Percentiles rank a stretch among this genome's conserved stretches.
phyloP scores from a whole-genome alignment of 2,888 invertebrate genomes.

The Sinohyriopsis cumingii region DNA sequence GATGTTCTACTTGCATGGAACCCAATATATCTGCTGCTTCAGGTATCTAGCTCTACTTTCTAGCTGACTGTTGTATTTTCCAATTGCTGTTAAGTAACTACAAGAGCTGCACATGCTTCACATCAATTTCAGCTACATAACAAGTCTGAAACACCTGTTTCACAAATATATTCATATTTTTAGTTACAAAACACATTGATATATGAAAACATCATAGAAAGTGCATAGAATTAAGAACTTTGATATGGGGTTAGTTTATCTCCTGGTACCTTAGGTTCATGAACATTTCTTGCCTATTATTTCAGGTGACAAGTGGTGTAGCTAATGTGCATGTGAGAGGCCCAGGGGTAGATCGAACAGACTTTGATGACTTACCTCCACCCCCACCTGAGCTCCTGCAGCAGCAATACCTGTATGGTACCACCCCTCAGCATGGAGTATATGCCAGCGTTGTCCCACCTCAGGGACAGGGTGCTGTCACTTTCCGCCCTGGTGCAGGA shows the following conservation, averaged over 20 bases:
- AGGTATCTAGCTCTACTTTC: too few relatives aligned
- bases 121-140: too few relatives aligned
- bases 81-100: too few relatives aligned
- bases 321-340: conserved; percentile 42
- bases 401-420: conserved; percentile 64
- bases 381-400: conserved; percentile 63
- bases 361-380: conserved; percentile 49
- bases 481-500: conserved; percentile 59
- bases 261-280: not conserved
- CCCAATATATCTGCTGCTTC: too few relatives aligned
- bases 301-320: conserved; percentile 51
- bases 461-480: conserved; percentile 36
- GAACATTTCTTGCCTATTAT: conserved; percentile 9
- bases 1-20: too few relatives aligned
- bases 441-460: conserved; percentile 44
- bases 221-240: too few relatives aligned
- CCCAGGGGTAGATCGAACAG: conserved; percentile 31
- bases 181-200: not conserved
- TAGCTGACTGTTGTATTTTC: too few relatives aligned
- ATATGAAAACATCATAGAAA: not conserved
- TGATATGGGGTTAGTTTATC: not conserved
- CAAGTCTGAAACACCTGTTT: too few relatives aligned
- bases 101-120: too few relatives aligned
- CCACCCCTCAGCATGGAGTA: conserved; percentile 58
- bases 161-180: not conserved